phyloP scores from a whole-genome alignment of 2,797 vertebrate species.

The Myotis findleyi region DNA sequence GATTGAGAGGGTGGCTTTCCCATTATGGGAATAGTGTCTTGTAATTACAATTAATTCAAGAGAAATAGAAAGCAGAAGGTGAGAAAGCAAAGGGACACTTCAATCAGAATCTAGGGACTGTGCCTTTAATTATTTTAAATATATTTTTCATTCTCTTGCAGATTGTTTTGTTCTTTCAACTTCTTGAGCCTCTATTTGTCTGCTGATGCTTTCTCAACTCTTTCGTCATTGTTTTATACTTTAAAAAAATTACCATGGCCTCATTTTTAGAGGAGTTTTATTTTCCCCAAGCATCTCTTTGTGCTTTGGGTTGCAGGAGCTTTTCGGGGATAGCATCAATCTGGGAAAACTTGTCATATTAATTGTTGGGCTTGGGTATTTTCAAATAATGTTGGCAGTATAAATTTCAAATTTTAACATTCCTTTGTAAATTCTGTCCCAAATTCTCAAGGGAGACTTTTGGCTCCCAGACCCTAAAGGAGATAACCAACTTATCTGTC shows the following conservation, averaged over 20 bases:
- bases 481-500: neutral
- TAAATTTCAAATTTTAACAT: neutral
- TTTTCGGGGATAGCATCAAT: neutral
- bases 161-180: neutral
- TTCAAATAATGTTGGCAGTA: neutral
- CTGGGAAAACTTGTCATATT: neutral
- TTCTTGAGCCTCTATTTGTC: neutral
- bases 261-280: neutral
- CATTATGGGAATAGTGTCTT: neutral
- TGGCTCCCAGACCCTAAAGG: neutral
- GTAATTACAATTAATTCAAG: neutral
- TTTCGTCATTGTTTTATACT: neutral
- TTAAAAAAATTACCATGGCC: neutral
- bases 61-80: neutral
- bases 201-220: neutral
- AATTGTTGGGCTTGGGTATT: neutral
- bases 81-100: neutral
- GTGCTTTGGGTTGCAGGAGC: neutral
- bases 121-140: neutral
- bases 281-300: neutral
- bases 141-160: constrained; percentile 22
- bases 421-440: neutral
- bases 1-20: neutral
- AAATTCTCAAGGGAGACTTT: neutral
- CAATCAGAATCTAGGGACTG: neutral